A percentile compares a stretch with the other conserved stretches of the same genome.
Evolutionary conservation across 2,888 invertebrate species (phyloP).

Genomic region (Drosophila macrospina): DNA sequence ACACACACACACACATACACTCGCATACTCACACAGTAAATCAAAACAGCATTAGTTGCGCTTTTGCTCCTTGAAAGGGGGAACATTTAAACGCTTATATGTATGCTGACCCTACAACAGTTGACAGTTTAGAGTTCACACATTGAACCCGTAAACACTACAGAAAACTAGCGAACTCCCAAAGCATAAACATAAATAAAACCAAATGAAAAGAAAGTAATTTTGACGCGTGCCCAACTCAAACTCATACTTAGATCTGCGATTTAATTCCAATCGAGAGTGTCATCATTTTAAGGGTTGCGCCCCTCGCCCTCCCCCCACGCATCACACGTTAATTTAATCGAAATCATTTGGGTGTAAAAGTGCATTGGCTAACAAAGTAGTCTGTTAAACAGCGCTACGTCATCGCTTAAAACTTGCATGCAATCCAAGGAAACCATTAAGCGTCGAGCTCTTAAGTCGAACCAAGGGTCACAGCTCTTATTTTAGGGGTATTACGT

Average conservation of each 20-base stretch:
- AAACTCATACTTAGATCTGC: constrained; percentile 9
- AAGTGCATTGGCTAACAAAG: constrained; percentile 25
- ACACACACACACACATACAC: constrained; percentile 3
- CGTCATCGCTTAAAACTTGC: constrained; percentile 37
- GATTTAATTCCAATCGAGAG: constrained; percentile 37
- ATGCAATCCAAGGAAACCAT: constrained; percentile 22
- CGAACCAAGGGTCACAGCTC: constrained; percentile 14
- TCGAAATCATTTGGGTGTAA: constrained; percentile 24
- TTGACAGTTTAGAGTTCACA: constrained; percentile 41
- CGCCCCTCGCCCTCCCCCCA: background rate
- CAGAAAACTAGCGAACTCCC: constrained; percentile 14
- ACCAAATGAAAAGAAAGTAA: constrained; percentile 24
- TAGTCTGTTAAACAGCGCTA: constrained; percentile 33
- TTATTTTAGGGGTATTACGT: constrained; percentile 20
- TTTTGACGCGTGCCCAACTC: constrained; percentile 32
- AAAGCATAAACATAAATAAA: constrained; percentile 24
- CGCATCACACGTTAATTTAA: constrained; percentile 11
- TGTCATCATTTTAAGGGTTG: constrained; percentile 26
- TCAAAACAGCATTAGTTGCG: constrained; percentile 76
- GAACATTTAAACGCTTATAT: constrained; percentile 32
- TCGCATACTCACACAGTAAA: constrained; percentile 29
- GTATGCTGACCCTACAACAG: constrained; percentile 24
- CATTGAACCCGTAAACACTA: constrained; percentile 25
- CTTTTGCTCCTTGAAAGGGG: constrained; percentile 56
- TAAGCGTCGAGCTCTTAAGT: constrained; percentile 43